Conservation (phyloP, 2,797 vertebrate species). For the Pogonophryne albipinna region DNA sequence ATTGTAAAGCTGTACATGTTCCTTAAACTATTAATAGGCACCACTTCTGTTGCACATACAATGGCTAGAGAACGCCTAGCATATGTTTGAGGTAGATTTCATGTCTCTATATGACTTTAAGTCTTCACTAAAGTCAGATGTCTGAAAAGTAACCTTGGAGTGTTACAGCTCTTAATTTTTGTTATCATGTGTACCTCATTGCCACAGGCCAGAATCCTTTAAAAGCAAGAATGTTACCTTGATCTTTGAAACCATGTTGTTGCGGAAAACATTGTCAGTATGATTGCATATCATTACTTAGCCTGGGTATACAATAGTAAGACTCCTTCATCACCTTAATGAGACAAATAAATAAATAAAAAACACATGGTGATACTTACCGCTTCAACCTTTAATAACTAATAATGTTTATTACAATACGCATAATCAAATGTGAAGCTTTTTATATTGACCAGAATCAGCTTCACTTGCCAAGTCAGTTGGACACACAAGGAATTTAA, state of each 20-base stretch:
- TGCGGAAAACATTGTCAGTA: neutral
- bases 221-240: neutral
- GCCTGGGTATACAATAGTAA: too few relatives aligned
- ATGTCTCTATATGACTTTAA: neutral
- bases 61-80: neutral
- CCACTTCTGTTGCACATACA: too few relatives aligned
- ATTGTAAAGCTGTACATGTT: neutral
- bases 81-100: neutral
- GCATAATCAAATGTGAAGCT: neutral
- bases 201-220: too few relatives aligned
- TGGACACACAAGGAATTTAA: neutral
- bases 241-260: too few relatives aligned
- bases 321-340: too few relatives aligned
- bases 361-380: too few relatives aligned
- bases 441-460: neutral
- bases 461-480: neutral
- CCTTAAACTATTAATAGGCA: neutral
- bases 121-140: neutral
- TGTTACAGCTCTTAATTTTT: neutral
- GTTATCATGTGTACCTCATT: neutral
- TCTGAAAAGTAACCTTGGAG: neutral
- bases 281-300: neutral
- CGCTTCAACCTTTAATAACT: too few relatives aligned
- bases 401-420: too few relatives aligned
- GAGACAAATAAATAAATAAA: too few relatives aligned